phyloP scores from a whole-genome alignment of 2,797 vertebrate genomes.

The Karalla daura region DNA sequence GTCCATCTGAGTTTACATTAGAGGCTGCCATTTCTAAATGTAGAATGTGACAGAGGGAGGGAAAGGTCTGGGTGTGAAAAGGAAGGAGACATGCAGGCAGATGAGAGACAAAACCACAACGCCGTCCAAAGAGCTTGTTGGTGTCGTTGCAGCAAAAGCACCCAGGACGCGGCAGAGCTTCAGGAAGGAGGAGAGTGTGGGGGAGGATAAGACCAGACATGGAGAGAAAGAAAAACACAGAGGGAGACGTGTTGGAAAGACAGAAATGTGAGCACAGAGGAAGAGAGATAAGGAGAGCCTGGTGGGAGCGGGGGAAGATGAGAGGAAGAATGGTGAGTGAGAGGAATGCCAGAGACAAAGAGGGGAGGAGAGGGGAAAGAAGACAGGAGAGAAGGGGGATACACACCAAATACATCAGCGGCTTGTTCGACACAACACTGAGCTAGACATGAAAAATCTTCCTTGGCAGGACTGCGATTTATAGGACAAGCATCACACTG shows the following conservation, averaged over 20 bases:
- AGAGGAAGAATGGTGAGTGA: constrained; percentile 70
- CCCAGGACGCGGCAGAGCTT: constrained; percentile 34
- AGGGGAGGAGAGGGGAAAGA: constrained; percentile 39
- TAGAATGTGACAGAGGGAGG: constrained; percentile 8
- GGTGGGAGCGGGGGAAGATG: constrained; percentile 62
- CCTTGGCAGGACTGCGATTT: constrained; percentile 2
- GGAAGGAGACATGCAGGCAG: not conserved
- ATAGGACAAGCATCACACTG: constrained; percentile 1
- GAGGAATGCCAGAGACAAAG: constrained; percentile 72
- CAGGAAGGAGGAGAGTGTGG: constrained; percentile 21
- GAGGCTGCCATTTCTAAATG: constrained; percentile 30
- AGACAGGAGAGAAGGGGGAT: constrained; percentile 31
- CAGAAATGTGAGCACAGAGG: constrained; percentile 70
- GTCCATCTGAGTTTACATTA: constrained; percentile 42
- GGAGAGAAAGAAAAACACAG: constrained; percentile 61
- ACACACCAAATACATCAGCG: constrained; percentile 49
- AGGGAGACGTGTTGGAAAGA: constrained; percentile 62
- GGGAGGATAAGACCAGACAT: constrained; percentile 58
- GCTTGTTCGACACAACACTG: constrained; percentile 43
- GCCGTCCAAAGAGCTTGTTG: constrained; percentile 49
- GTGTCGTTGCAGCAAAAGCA: constrained; percentile 38
- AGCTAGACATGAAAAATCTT: constrained; percentile 31
- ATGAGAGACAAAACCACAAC: constrained; percentile 29
- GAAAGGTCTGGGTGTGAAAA: constrained; percentile 5
- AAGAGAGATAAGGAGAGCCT: constrained; percentile 73